Base-by-base conservation (phyloP, 2,797 vertebrate genomes). In the Enteromius thamalakanensis region DNA sequence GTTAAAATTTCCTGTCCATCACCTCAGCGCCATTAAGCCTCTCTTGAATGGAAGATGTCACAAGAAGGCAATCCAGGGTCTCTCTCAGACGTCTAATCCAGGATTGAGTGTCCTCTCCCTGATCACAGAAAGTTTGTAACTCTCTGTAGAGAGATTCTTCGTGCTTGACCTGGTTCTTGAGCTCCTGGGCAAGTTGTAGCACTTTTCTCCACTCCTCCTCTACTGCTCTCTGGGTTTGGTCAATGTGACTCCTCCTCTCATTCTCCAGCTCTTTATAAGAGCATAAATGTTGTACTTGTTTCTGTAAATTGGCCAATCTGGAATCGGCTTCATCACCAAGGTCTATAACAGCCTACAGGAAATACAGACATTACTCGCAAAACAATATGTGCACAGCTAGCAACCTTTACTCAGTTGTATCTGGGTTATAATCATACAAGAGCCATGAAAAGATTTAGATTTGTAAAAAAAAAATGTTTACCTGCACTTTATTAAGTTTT, bases 51-150 rank as follows among this genome's bases (percentile, higher is more conserved):
- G 96, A 86, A 87, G 92, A 89, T 83, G 86, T 87, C 85, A 49
- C 90, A 53, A 90, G 94, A 84, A 94, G 81, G 82, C 90, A 88
- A 60, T 88, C 84, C 15, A 95, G 87, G 42, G 90, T 91, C 4
- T 92, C 90, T 86, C 94, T 92, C 5, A 96, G 93, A 4, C 90
- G 92, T 80, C 87, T 84, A 29, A 96, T 89, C 93, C 95, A 97
- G 60, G 80, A 86, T 70, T 84, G 88, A 26, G 93, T 89, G 86
- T 89, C 92, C 7, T 84, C 90, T 2, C 86, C 90, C 37, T 95
- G 91, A 72, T 91, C 88, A 37, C 89, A 81, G 87, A 97, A 96
- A 76, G 23, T 85, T 5, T 94, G 92, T 75, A 90, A 88, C 85
- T 96, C 92, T 9, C 84, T 88, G 86, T 88, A 87, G 74, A 93